Conservation (phyloP, 2,888 invertebrate species). For the Achlya flavicornis region DNA sequence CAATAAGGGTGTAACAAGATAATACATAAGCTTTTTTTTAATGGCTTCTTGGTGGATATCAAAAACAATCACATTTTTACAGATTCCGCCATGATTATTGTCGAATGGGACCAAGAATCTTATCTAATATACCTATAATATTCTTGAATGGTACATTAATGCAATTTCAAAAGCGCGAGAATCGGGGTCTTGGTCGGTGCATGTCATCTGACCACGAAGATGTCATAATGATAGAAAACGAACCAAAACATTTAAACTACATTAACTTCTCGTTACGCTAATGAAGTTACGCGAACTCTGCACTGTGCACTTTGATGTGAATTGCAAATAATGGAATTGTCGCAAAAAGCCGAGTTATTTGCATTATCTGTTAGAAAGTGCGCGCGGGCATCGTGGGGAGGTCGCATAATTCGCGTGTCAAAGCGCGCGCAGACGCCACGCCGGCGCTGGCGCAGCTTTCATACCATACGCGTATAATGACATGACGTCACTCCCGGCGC, state of each 20-base stretch:
- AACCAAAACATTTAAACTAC: slow-evolving; percentile 13
- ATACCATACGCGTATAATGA: slow-evolving; percentile 31
- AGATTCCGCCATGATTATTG: no score
- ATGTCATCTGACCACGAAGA: background rate
- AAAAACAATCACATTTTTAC: no score
- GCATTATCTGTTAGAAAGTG: slow-evolving; percentile 43
- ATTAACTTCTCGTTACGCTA: slow-evolving; percentile 33
- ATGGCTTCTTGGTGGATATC: no score
- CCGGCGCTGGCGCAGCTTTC: slow-evolving; percentile 44
- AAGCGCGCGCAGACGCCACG: slow-evolving; percentile 11
- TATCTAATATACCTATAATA: no score
- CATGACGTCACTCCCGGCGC: background rate
- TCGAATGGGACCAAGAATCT: no score
- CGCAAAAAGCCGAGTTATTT: slow-evolving; percentile 32
- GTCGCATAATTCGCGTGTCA: slow-evolving; percentile 34
- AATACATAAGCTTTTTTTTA: no score
- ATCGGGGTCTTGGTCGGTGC: no score
- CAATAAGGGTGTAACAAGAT: no score
- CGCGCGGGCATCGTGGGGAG: slow-evolving; percentile 31
- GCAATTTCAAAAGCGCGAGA: no score
- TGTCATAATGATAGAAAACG: background rate
- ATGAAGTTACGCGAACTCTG: slow-evolving; percentile 35
- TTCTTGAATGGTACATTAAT: no score
- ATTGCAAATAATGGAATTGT: slow-evolving; percentile 30
- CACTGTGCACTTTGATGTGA: slow-evolving; percentile 19